These are phyloP conservation scores for Pontoporia blainvillei DNA, from an alignment of 2,113 vertebrate species.

Conservation along the genomic window DNA sequence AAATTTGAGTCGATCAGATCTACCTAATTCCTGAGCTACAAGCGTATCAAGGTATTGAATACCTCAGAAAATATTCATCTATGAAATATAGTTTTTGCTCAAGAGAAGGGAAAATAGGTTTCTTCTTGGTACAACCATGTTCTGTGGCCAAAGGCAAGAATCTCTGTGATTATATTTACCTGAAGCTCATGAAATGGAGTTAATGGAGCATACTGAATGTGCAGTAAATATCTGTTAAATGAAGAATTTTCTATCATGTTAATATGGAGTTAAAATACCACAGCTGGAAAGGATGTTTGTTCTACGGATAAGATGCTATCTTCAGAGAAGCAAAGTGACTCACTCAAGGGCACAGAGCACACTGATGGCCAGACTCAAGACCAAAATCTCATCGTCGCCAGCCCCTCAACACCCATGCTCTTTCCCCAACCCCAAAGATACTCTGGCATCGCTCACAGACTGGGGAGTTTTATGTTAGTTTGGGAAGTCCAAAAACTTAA, in stretches of 20 bases:
- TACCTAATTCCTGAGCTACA: background rate
- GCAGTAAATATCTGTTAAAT: background rate
- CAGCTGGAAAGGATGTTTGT: background rate
- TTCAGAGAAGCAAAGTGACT: background rate
- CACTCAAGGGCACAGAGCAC: background rate
- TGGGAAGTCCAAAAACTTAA: slow-evolving; percentile 61
- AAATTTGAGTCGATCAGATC: background rate
- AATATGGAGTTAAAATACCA: background rate
- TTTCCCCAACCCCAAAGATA: background rate
- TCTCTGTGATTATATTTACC: background rate
- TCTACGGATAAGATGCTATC: background rate
- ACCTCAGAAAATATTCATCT: background rate
- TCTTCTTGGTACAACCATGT: background rate
- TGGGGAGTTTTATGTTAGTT: slow-evolving; percentile 62
- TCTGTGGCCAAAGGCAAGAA: background rate
- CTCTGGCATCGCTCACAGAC: slow-evolving; percentile 23
- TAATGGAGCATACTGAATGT: background rate
- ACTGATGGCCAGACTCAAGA: background rate
- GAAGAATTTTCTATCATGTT: background rate
- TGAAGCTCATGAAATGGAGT: background rate
- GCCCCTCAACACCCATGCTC: background rate
- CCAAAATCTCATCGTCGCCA: no score
- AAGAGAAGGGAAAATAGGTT: background rate
- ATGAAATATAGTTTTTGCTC: background rate
- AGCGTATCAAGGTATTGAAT: background rate